phyloP scores from a whole-genome alignment of 1,140 invertebrate genomes.

The Ostrea edulis region DNA sequence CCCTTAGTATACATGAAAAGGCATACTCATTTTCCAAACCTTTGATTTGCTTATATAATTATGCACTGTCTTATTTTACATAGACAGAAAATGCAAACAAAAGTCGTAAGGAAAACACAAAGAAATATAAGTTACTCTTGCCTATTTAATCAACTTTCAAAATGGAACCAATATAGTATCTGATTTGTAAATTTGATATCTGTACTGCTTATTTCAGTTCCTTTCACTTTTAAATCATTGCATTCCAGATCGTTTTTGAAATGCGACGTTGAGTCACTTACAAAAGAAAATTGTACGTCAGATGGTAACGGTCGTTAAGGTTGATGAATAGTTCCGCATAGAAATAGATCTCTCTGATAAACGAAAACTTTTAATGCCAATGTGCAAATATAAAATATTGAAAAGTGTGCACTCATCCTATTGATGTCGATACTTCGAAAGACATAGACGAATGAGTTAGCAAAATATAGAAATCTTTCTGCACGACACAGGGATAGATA shows the following conservation, averaged over 20 bases:
- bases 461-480: background rate
- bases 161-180: too few species aligned
- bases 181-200: too few species aligned
- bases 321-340: background rate
- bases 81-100: too few species aligned
- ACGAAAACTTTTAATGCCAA: conserved; percentile 2
- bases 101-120: too few species aligned
- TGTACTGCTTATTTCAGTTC: too few species aligned
- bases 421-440: background rate
- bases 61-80: too few species aligned
- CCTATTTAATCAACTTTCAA: too few species aligned
- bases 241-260: background rate
- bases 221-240: too few species aligned
- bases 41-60: too few species aligned
- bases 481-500: background rate
- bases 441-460: background rate
- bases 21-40: too few species aligned
- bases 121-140: too few species aligned
- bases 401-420: background rate
- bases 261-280: background rate
- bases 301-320: background rate
- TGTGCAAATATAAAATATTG: background rate
- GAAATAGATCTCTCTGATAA: background rate
- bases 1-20: too few species aligned
- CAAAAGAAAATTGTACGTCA: background rate